Conservation (phyloP, 2,888 invertebrate species). For the Beris chalybata region DNA sequence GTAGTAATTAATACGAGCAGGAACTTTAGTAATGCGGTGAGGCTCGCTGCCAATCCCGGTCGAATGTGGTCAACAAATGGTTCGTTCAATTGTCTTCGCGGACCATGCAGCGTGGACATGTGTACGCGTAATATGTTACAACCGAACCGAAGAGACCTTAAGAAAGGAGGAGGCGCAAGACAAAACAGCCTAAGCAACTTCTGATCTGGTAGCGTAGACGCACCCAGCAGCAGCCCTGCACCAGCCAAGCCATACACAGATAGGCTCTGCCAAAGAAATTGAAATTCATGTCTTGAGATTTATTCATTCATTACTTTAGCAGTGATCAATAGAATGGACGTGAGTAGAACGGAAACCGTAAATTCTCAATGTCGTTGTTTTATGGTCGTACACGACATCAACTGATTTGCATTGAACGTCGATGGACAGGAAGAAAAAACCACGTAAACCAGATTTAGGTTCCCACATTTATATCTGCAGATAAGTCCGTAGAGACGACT, state of each 20-base stretch:
- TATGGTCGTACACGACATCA: constrained; percentile 38
- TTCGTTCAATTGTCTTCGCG: constrained; percentile 29
- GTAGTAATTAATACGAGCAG: constrained; percentile 34
- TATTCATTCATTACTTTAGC: constrained; percentile 41
- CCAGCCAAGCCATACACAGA: neutral
- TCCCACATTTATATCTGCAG: constrained; percentile 39
- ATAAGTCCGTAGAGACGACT: constrained; percentile 8
- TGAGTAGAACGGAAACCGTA: constrained; percentile 41
- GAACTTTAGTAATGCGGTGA: constrained; percentile 12
- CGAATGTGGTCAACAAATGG: constrained; percentile 34
- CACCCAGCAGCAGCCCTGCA: constrained; percentile 9
- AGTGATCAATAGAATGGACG: constrained; percentile 38
- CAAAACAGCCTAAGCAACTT: constrained; percentile 18
- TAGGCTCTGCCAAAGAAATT: constrained; percentile 33
- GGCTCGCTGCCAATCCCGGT: constrained; percentile 23
- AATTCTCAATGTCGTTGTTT: constrained; percentile 40
- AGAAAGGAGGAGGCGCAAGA: constrained; percentile 25
- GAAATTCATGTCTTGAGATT: constrained; percentile 40
- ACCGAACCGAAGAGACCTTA: neutral
- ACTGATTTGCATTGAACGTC: constrained; percentile 41
- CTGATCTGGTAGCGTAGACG: neutral
- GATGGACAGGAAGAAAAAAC: constrained; percentile 35
- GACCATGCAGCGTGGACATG: neutral
- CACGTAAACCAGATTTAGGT: constrained; percentile 37
- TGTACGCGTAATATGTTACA: neutral